Conservation (phyloP, 2,888 invertebrate genomes). For the Tinea pellionella region DNA sequence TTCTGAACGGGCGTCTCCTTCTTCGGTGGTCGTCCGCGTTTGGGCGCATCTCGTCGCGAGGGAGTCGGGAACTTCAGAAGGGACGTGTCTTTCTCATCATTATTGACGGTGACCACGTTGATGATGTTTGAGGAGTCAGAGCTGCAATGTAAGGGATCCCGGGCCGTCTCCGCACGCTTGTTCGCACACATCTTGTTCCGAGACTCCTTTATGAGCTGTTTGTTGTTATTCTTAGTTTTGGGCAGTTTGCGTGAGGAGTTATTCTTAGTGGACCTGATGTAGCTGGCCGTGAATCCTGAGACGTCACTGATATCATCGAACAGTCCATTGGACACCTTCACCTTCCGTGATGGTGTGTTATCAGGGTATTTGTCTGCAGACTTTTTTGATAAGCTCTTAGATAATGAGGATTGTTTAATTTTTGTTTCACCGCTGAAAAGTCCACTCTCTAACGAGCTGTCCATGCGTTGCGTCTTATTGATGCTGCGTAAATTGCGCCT, state of each 20-base stretch:
- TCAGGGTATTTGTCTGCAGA: background rate
- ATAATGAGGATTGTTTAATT: background rate
- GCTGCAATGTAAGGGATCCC: slow-evolving; percentile 38
- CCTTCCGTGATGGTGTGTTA: background rate
- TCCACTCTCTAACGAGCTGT: slow-evolving; percentile 2
- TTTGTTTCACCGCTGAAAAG: slow-evolving; percentile 4
- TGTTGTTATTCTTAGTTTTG: slow-evolving; percentile 35
- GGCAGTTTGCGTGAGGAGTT: background rate
- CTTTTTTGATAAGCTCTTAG: slow-evolving; percentile 1
- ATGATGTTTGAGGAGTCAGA: slow-evolving; percentile 51
- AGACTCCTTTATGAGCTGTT: slow-evolving; percentile 38
- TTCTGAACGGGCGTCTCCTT: background rate
- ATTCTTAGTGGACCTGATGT: slow-evolving; percentile 56
- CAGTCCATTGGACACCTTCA: slow-evolving; percentile 31
- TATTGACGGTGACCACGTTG: slow-evolving; percentile 40
- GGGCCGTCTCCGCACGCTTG: background rate
- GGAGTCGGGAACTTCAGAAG: slow-evolving; percentile 41
- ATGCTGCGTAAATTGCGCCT: background rate
- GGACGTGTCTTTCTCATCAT: slow-evolving; percentile 30
- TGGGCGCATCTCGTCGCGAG: background rate
- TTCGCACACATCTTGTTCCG: slow-evolving; percentile 21
- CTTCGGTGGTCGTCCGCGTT: background rate
- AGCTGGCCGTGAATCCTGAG: slow-evolving; percentile 60
- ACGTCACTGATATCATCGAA: slow-evolving; percentile 60
- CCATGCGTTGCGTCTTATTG: background rate